Conservation (phyloP, 2,888 invertebrate species). For the Acleris sparsana region DNA sequence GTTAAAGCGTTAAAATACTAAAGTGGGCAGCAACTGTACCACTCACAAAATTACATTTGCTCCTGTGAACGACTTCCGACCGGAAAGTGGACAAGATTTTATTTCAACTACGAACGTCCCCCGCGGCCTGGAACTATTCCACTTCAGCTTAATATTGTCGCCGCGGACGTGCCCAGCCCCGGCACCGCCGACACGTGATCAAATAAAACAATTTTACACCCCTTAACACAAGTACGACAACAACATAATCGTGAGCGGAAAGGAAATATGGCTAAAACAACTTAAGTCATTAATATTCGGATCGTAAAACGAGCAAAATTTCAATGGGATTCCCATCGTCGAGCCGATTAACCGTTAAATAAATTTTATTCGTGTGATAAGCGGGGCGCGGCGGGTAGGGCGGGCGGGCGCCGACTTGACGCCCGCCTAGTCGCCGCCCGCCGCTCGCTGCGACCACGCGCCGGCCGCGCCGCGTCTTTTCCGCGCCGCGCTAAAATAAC, state of each 20-base stretch:
- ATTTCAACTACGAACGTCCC: conserved; percentile 9
- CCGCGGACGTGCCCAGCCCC: conserved; percentile 14
- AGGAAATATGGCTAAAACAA: conserved; percentile 56
- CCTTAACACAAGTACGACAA: background rate
- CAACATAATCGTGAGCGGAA: background rate
- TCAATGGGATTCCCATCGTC: conserved; percentile 71
- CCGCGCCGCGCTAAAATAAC: conserved; percentile 54
- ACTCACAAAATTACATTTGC: conserved; percentile 23
- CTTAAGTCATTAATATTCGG: conserved; percentile 63
- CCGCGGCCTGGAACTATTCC: conserved; percentile 13
- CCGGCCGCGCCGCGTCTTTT: conserved; percentile 58
- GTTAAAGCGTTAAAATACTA: too few relatives aligned
- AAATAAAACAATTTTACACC: conserved; percentile 1
- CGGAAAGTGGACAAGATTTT: conserved; percentile 8
- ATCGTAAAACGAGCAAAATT: conserved; percentile 65
- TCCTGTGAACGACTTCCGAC: conserved; percentile 17
- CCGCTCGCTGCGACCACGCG: conserved; percentile 63
- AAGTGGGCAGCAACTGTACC: background rate
- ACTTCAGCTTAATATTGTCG: conserved; percentile 20
- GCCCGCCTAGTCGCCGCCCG: conserved; percentile 70
- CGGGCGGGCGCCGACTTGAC: conserved; percentile 73
- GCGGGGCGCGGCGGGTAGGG: conserved; percentile 60
- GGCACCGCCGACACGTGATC: background rate
- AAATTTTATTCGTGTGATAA: conserved; percentile 80
- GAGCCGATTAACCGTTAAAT: conserved; percentile 78